A percentile compares a stretch with the other conserved stretches of the same genome.
Conservation (phyloP, 2,797 vertebrate genomes). For the Channa striata region DNA sequence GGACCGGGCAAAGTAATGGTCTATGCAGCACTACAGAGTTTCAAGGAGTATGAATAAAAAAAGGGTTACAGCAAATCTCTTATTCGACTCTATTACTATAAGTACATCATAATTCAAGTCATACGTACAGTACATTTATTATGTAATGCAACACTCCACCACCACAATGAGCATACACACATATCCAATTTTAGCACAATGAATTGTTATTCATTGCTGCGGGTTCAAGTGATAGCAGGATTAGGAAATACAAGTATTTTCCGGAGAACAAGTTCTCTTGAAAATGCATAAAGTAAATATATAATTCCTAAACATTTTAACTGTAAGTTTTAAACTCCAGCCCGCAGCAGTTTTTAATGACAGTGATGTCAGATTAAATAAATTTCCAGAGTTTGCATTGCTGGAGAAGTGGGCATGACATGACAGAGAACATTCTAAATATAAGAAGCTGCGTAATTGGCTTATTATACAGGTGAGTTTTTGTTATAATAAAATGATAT, state of each 20-base stretch:
- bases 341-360: background rate
- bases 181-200: background rate
- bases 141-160: background rate
- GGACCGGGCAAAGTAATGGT: no score
- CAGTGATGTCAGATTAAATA: background rate
- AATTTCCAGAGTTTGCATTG: no score
- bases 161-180: slow-evolving; percentile 17
- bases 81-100: no score
- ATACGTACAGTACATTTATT: background rate
- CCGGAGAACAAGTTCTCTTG: background rate
- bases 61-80: no score
- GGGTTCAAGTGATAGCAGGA: background rate
- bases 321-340: no score
- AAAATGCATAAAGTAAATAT: no score
- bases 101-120: background rate
- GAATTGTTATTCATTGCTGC: slow-evolving; percentile 19
- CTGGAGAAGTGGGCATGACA: slow-evolving; percentile 2
- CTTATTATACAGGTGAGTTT: slow-evolving; percentile 23
- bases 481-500: slow-evolving; percentile 34
- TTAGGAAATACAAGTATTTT: background rate
- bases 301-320: no score
- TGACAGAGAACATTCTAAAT: slow-evolving; percentile 4
- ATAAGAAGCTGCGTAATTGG: slow-evolving; percentile 26
- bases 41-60: no score
- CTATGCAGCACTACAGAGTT: no score